Percentiles rank a stretch among this genome's conserved stretches.
Evolutionary conservation across 2,797 vertebrate genomes (phyloP).

Genomic region (Dallia pectoralis): DNA sequence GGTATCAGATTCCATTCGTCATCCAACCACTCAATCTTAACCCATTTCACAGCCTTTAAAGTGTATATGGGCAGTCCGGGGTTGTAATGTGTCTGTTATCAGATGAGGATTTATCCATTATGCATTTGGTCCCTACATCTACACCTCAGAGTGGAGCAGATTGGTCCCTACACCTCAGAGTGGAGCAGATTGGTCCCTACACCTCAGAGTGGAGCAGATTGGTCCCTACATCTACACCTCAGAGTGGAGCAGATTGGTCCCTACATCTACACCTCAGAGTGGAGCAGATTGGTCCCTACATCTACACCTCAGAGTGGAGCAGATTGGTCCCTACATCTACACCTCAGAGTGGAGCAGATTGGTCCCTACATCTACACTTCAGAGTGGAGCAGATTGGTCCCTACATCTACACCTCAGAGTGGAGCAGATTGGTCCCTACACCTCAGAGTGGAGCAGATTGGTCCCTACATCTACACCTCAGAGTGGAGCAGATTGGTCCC

Average conservation of each 20-base stretch:
- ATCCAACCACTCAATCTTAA: constrained; percentile 35
- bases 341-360: constrained; percentile 65
- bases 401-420: constrained; percentile 65
- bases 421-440: constrained; percentile 65
- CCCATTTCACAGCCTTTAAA: constrained; percentile 48
- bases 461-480: constrained; percentile 67
- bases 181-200: constrained; percentile 67
- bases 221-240: constrained; percentile 66
- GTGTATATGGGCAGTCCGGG: constrained; percentile 62
- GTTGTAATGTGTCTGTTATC: constrained; percentile 74
- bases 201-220: constrained; percentile 64
- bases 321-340: constrained; percentile 66
- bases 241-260: constrained; percentile 66
- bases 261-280: constrained; percentile 65
- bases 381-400: constrained; percentile 66
- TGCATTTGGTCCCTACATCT: constrained; percentile 66
- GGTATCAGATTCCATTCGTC: constrained; percentile 37
- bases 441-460: constrained; percentile 64
- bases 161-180: constrained; percentile 68
- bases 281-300: constrained; percentile 65
- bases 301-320: constrained; percentile 64
- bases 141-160: constrained; percentile 55
- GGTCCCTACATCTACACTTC: constrained; percentile 66
- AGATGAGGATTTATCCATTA: constrained; percentile 74
- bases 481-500: constrained; percentile 64